A percentile compares a stretch with the other conserved stretches of the same genome.
These are phyloP conservation scores for Bombus pascuorum DNA, from an alignment of 1,140 invertebrate genomes.

Conservation along the genomic window DNA sequence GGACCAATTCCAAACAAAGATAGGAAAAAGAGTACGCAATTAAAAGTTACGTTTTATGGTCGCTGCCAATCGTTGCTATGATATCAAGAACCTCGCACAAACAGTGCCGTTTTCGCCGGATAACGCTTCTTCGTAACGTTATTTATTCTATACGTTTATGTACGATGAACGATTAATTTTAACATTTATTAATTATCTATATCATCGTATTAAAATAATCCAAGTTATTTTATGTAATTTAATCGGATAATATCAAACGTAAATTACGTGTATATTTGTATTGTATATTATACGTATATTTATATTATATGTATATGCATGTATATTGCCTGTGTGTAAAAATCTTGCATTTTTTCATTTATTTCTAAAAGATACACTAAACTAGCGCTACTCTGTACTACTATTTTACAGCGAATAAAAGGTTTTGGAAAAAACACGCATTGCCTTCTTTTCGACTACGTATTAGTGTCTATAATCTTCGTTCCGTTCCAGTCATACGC, in stretches of 20 bases:
- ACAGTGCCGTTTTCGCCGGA: not conserved
- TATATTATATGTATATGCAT: not conserved
- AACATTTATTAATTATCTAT: not conserved
- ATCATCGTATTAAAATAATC: not conserved
- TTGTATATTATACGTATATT: not conserved
- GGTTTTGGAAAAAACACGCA: not conserved
- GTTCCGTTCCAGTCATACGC: no score
- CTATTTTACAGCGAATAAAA: not conserved
- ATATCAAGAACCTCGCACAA: not conserved
- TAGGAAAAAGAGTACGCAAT: constrained; percentile 25
- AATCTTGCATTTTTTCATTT: not conserved
- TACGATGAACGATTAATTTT: not conserved
- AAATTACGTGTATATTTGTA: not conserved
- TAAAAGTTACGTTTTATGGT: not conserved
- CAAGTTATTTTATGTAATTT: not conserved
- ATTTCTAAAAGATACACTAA: not conserved
- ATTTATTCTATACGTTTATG: no score
- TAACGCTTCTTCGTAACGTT: not conserved
- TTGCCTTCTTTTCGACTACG: not conserved
- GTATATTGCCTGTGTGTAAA: not conserved
- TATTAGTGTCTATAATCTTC: not conserved
- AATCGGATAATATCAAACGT: not conserved
- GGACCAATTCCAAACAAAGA: constrained; percentile 72
- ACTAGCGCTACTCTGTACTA: no score
- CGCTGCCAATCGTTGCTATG: not conserved